These are phyloP conservation scores for Conger conger DNA, from an alignment of 2,113 vertebrate genomes.

Conservation along the genomic window DNA sequence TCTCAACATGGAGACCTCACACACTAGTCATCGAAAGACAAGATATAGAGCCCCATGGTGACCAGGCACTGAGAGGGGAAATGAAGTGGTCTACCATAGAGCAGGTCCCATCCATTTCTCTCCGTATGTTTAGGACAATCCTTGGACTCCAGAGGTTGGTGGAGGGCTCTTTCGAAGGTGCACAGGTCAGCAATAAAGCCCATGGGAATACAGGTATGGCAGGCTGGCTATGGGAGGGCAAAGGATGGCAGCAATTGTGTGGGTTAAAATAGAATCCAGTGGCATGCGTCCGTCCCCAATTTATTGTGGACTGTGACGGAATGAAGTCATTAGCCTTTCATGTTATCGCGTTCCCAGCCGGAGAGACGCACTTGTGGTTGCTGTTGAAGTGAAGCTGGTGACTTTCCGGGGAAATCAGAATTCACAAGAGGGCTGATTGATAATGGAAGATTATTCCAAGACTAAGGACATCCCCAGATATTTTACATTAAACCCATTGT, in stretches of 20 bases:
- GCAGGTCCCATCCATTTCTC: background rate
- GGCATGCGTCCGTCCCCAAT: constrained; percentile 23
- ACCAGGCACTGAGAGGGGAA: background rate
- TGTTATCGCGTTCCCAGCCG: constrained; percentile 31
- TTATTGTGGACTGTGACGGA: constrained; percentile 26
- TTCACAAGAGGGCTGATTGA: constrained; percentile 10
- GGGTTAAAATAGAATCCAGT: constrained; percentile 33
- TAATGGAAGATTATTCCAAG: constrained; percentile 24
- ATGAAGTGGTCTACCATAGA: background rate
- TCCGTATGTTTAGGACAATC: background rate
- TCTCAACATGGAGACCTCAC: background rate
- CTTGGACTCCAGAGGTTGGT: background rate
- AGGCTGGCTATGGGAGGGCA: background rate
- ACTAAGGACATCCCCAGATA: constrained; percentile 23
- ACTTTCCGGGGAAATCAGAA: constrained; percentile 34
- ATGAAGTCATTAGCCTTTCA: constrained; percentile 38
- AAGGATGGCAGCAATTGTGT: constrained; percentile 18
- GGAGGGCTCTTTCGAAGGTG: background rate
- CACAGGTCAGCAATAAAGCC: constrained; percentile 3
- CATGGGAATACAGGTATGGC: background rate
- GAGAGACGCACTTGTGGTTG: constrained; percentile 15
- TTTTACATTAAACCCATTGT: constrained; percentile 20
- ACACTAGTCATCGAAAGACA: background rate
- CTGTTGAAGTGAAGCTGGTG: background rate
- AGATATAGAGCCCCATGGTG: background rate